Evolutionary conservation across 2,797 vertebrate species (phyloP).

Genomic region (Xerus rutilus): DNA sequence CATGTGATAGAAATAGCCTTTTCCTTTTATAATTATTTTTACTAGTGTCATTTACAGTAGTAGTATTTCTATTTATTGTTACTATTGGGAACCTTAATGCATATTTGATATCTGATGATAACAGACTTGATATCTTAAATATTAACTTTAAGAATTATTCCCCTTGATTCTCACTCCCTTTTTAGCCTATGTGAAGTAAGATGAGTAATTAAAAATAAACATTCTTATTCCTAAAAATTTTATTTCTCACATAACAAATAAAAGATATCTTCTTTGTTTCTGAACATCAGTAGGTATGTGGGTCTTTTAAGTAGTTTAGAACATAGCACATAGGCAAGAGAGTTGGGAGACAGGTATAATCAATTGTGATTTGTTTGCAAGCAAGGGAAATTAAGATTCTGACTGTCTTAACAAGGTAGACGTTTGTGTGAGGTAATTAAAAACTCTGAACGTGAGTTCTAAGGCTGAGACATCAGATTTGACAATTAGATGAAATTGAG

Average conservation of each 20-base stretch:
- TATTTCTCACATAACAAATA: background rate
- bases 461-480: background rate
- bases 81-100: background rate
- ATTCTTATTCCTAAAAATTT: background rate
- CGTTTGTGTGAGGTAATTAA: background rate
- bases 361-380: background rate
- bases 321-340: background rate
- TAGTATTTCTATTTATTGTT: background rate
- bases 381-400: background rate
- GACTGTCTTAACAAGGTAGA: background rate
- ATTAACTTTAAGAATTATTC: background rate
- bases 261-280: background rate
- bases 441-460: background rate
- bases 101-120: background rate
- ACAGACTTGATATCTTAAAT: background rate
- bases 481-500: background rate
- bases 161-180: background rate
- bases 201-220: background rate
- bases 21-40: background rate
- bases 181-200: no score
- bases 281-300: background rate
- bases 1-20: background rate
- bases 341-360: background rate
- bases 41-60: background rate
- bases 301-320: rapidly evolving